Evolutionary conservation across 2,797 vertebrate species (phyloP).

Genomic region (Erpetoichthys calabaricus): DNA sequence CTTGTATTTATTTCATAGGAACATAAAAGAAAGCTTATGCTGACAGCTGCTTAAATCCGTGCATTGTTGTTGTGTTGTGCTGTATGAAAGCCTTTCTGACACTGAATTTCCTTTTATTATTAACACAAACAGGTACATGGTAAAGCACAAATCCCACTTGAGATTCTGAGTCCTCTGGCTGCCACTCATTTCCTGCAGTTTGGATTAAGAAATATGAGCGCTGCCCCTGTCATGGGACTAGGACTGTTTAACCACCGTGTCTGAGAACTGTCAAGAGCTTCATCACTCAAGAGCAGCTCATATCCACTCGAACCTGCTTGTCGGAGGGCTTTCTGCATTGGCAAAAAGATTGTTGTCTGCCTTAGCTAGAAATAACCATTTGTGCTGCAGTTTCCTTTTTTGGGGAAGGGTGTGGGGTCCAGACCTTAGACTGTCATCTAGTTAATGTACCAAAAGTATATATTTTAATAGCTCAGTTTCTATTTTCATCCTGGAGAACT

Average conservation of each 20-base stretch:
- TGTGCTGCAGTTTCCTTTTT: slow-evolving; percentile 9
- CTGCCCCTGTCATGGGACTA: slow-evolving; percentile 32
- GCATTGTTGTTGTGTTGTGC: too few relatives aligned
- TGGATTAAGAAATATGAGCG: slow-evolving; percentile 33
- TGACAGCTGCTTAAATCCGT: too few relatives aligned
- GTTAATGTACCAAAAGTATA: slow-evolving; percentile 32
- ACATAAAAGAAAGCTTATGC: too few relatives aligned
- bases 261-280: slow-evolving; percentile 38
- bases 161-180: slow-evolving; percentile 67
- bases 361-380: slow-evolving; percentile 9
- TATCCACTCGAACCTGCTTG: slow-evolving; percentile 38
- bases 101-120: slow-evolving; percentile 13
- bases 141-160: slow-evolving; percentile 96
- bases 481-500: slow-evolving; percentile 5
- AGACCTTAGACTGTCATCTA: slow-evolving; percentile 22
- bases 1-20: too few relatives aligned
- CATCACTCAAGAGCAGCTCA: slow-evolving; percentile 34
- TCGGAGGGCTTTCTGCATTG: slow-evolving; percentile 37
- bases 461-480: slow-evolving; percentile 29
- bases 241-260: slow-evolving; percentile 27
- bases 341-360: slow-evolving; percentile 9
- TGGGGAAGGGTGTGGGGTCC: background rate
- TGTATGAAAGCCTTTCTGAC: background rate
- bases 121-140: slow-evolving; percentile 74
- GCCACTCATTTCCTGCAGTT: slow-evolving; percentile 27